Evolutionary conservation across 2,113 vertebrate genomes (phyloP), one percentile per base, ranked within the genome.

Genomic region (Prionailurus viverrinus): DNA sequence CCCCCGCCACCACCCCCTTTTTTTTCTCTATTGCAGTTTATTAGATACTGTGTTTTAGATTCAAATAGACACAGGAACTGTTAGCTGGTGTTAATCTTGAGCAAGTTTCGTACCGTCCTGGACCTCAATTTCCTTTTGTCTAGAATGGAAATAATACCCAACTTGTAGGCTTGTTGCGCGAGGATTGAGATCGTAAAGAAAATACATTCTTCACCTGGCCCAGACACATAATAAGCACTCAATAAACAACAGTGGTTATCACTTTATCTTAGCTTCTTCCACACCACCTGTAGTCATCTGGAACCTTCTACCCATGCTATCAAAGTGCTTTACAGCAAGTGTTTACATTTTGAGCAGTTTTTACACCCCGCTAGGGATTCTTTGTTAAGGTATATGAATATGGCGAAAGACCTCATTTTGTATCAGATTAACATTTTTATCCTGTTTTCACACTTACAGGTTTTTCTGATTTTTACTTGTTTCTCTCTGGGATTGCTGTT

Each of bases 401-500:
- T 58, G 83, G 45, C 36, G 36, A 23, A 82, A n/a, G 29, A 69
- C 8, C 1, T 53, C 1, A 51, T 81, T 95, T 80, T 36, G 21
- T 78, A 23, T 53, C 61, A 53, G 36, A 33, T 89, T 76, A 68
- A 19, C 79, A 41, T n/a, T 33, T 39, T 82, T 41, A 73, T 33
- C 16, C 39, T 92, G 13, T 71, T 93, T 78, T 48, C 12, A 48
- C 33, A 15, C 16, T 58, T 36, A 13, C 1, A 51, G 2, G 4
- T 82, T 90, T 97, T 31, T 53, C 21, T 69, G 25, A 19, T 9
- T 58, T 80, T 91, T 48, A 4, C 33, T 73, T 18, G 23, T 95
- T 90, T 94, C 13, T 15, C 53, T n/a, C 4, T 84, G 31, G 31
- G 25, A 45, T 48, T 76, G 41, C 8, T 21, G 3, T 80, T 87